Percentiles rank a stretch among this genome's conserved stretches.
Conservation (phyloP, 1,140 invertebrate genomes). For the Conus ventricosus region DNA sequence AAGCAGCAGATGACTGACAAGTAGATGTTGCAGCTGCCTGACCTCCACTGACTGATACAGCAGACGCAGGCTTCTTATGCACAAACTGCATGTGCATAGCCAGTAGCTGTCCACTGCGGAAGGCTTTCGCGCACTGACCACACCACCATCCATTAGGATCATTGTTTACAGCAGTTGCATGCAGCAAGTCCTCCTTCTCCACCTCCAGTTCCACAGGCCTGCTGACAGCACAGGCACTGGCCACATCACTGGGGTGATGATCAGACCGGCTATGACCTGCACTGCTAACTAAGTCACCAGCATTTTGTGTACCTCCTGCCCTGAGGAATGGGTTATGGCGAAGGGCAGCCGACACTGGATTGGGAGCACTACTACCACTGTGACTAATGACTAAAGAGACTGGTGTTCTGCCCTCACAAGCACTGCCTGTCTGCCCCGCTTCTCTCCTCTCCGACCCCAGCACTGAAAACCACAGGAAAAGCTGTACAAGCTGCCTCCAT, state of each 20-base stretch:
- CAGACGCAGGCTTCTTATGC: not conserved
- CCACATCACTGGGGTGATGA: not conserved
- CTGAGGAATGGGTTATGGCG: not conserved
- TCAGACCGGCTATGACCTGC: not conserved
- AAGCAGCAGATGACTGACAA: not conserved
- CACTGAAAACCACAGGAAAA: slow-evolving; percentile 18
- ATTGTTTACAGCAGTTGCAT: not conserved
- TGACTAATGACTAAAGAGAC: not conserved
- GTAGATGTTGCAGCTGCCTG: not conserved
- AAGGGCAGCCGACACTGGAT: not conserved
- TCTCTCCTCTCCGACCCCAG: not conserved
- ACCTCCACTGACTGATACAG: not conserved
- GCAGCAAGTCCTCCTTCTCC: not conserved
- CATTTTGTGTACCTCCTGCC: not conserved
- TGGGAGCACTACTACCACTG: not conserved
- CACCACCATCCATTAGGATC: not conserved
- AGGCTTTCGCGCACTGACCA: not conserved
- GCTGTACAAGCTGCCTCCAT: not conserved
- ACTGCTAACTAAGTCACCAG: not conserved
- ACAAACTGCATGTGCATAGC: not conserved
- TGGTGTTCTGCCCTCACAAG: not conserved
- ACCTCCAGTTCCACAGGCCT: not conserved
- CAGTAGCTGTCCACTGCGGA: not conserved
- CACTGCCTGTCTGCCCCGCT: not conserved
- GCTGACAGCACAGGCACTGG: not conserved